Percentiles rank a stretch among this genome's conserved stretches.
Conservation (phyloP, 2,797 vertebrate species). For the Phyllotis vaccarum region DNA sequence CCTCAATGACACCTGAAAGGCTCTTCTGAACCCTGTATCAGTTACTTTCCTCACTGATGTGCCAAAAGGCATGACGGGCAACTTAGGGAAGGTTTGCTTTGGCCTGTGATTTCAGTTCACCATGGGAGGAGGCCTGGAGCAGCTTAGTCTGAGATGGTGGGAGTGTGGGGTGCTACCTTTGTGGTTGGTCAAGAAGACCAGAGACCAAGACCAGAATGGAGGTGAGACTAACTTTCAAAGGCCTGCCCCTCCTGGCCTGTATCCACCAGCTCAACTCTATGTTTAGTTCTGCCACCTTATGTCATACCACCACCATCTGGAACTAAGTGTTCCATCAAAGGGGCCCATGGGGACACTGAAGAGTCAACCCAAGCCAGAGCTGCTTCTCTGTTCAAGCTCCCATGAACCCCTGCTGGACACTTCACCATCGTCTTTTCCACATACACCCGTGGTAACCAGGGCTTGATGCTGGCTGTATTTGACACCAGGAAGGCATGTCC, state of each 20-base stretch:
- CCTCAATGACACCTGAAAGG: neutral
- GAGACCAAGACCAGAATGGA: neutral
- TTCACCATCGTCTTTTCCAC: neutral
- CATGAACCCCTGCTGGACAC: fast-evolving
- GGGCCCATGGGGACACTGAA: neutral
- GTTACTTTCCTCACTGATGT: neutral
- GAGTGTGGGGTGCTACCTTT: neutral
- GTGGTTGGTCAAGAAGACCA: neutral
- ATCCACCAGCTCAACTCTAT: neutral
- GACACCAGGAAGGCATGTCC: neutral
- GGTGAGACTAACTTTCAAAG: neutral
- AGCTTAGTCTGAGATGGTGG: neutral
- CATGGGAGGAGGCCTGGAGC: neutral
- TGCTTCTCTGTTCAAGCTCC: neutral
- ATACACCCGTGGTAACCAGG: neutral
- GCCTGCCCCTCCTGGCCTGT: neutral
- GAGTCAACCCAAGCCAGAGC: neutral
- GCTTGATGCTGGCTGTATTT: neutral
- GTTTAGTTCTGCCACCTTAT: neutral
- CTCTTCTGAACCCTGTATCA: neutral
- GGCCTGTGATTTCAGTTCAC: neutral
- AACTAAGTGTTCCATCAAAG: neutral
- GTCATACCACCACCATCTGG: too few species aligned
- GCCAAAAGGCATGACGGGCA: neutral
- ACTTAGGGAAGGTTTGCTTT: neutral